Conservation (phyloP, 2,113 vertebrate species). For the Rhinogobius similis region DNA sequence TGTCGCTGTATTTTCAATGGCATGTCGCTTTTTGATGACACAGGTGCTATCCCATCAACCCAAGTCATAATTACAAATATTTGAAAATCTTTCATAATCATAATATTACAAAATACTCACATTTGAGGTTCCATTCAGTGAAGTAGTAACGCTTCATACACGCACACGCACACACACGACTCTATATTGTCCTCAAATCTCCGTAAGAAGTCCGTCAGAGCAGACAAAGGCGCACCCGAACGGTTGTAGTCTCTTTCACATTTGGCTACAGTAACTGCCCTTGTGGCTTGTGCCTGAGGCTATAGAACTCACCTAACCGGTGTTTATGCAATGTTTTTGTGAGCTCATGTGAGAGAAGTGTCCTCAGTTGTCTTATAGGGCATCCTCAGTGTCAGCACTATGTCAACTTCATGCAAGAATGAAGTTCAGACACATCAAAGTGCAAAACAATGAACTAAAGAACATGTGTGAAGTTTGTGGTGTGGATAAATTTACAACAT, state of each 20-base stretch:
- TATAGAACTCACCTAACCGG: not conserved
- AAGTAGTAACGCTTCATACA: not conserved
- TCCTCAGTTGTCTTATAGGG: not conserved
- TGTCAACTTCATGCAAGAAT: not conserved
- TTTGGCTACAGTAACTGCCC: conserved; percentile 28
- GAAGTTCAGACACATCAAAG: not conserved
- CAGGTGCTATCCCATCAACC: no score
- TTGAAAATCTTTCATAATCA: no score
- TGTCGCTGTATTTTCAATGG: no score
- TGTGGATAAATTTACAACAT: not conserved
- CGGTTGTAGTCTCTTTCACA: not conserved
- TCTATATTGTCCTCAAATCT: not conserved
- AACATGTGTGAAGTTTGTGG: not conserved
- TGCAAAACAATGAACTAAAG: not conserved
- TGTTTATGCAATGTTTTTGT: not conserved
- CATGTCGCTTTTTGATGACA: no score
- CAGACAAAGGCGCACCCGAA: not conserved
- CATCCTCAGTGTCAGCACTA: not conserved
- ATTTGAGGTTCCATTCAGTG: conserved; percentile 31
- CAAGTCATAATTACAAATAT: no score
- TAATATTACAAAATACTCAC: conserved; percentile 52
- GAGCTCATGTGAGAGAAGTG: not conserved
- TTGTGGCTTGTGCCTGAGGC: conserved; percentile 9
- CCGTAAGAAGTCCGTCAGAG: not conserved
- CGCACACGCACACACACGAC: not conserved